Evolutionary conservation across 2,797 vertebrate species (phyloP), one percentile per base, ranked within the genome.

Genomic region (Oryzias dopingdopingensis): DNA sequence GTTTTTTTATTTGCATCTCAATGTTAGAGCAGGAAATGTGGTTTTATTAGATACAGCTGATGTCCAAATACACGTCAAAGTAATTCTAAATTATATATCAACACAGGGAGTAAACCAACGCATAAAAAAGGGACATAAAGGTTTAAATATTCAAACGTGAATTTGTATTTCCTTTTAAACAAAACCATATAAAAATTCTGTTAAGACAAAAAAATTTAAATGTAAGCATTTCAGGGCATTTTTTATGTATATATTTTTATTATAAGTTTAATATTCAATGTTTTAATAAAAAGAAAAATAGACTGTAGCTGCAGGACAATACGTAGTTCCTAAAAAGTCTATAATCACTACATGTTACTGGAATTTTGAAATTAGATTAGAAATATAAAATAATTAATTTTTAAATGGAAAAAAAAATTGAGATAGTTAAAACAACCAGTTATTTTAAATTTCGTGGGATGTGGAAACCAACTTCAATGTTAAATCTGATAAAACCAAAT

Each of bases 171-270:
- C 54, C 8, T 51, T 0, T 48, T 13, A 26, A 12, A 12, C 32
- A 37, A 37, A 29, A 12, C 10, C 32, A 13, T 1, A 3, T 5
- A 44, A 1, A 44, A 6, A 46, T 20, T 1, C 14, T 46, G 22
- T 29, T 26, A 5, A 10, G 6, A 56, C 5, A 48, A 4, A 49
- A 62, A 43, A 53, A 62, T 59, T 59, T 42, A 12, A 43, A 24
- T 55, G 41, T 0, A 43, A 32, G 13, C 40, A 45, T 52, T 49
- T 49, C 10, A 45, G 22, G 15, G 42, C 6, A 49, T 18, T 23
- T 6, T 61, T 65, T 57, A 63, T 56, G 52, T 59, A 48, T 29
- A 41, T 14, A 20, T 18, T 44, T 65, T 60, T 22, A 32, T 42
- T 10, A 42, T 42, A 16, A 1, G 43, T 62, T 49, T 14, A 29